Evolutionary conservation across 2,113 vertebrate genomes (phyloP).

Genomic region (Xenopus laevis): DNA sequence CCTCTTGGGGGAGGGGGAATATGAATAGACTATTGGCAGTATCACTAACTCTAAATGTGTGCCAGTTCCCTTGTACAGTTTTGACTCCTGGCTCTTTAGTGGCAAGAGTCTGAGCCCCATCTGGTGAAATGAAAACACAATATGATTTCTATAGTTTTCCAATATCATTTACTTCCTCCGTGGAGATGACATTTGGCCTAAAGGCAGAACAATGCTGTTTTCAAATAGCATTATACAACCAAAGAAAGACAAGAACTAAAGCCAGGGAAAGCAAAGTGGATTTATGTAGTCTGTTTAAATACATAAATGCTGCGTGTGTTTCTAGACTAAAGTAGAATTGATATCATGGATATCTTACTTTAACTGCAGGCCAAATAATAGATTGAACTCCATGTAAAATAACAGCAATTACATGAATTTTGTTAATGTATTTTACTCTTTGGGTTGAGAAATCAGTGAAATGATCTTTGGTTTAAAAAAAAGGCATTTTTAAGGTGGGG

Average conservation of each 20-base stretch:
- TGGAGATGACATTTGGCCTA: background rate
- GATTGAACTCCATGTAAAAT: background rate
- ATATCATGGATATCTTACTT: background rate
- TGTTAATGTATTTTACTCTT: too few species aligned
- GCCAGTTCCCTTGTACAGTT: background rate
- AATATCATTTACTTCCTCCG: background rate
- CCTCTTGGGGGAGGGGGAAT: background rate
- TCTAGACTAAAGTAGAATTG: constrained; percentile 2
- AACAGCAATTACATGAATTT: too few species aligned
- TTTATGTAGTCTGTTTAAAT: constrained; percentile 13
- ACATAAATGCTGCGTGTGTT: constrained; percentile 2
- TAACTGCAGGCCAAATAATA: background rate
- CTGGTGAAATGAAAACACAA: constrained; percentile 11
- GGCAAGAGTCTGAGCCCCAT: background rate
- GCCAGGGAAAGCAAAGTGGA: background rate
- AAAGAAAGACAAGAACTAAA: constrained; percentile 20
- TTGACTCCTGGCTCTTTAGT: background rate
- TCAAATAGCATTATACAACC: constrained; percentile 6
- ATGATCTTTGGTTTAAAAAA: too few species aligned
- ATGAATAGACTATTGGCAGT: constrained; percentile 4
- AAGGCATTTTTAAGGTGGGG: too few species aligned
- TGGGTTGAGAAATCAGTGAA: too few species aligned
- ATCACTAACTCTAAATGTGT: constrained; percentile 3
- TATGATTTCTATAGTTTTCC: background rate
- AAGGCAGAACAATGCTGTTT: constrained; percentile 18